Percentiles rank a stretch among this genome's conserved stretches.
Conservation (phyloP, 2,797 vertebrate species). For the Hydrolagus colliei region DNA sequence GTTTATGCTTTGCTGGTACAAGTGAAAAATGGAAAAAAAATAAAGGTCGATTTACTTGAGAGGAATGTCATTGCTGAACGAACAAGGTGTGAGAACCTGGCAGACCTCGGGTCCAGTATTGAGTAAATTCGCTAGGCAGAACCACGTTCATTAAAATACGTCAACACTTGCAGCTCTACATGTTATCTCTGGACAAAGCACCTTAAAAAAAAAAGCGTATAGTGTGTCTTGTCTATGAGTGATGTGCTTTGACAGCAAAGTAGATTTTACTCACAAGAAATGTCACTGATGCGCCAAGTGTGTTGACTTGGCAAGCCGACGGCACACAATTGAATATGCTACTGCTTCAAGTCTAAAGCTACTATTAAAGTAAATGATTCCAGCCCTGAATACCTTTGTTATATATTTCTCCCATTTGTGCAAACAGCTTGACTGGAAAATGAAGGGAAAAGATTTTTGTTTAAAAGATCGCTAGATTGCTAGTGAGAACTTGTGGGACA, state of each 20-base stretch:
- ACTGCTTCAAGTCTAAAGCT: neutral
- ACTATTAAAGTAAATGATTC: constrained; percentile 7
- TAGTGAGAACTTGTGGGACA: neutral
- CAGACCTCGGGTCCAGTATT: neutral
- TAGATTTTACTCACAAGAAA: constrained; percentile 14
- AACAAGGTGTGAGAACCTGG: neutral
- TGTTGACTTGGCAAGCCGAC: neutral
- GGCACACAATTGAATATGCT: neutral
- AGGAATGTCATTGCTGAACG: constrained; percentile 1
- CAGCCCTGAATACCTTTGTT: neutral
- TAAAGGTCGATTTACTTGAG: constrained; percentile 19
- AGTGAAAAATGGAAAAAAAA: constrained; percentile 11
- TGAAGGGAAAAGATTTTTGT: neutral
- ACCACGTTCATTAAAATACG: constrained; percentile 23
- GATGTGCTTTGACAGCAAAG: neutral
- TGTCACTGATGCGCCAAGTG: neutral
- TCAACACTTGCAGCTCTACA: neutral
- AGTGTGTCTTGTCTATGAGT: neutral
- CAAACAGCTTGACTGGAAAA: neutral
- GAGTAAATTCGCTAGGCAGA: neutral
- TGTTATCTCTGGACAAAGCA: neutral
- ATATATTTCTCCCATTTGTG: neutral
- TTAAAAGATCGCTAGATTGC: neutral
- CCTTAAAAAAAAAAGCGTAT: neutral
- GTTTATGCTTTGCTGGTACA: neutral